Evolutionary conservation across 1,140 invertebrate genomes (phyloP), one percentile per base, ranked within the genome.

Genomic region (Cotesia chilonis): DNA sequence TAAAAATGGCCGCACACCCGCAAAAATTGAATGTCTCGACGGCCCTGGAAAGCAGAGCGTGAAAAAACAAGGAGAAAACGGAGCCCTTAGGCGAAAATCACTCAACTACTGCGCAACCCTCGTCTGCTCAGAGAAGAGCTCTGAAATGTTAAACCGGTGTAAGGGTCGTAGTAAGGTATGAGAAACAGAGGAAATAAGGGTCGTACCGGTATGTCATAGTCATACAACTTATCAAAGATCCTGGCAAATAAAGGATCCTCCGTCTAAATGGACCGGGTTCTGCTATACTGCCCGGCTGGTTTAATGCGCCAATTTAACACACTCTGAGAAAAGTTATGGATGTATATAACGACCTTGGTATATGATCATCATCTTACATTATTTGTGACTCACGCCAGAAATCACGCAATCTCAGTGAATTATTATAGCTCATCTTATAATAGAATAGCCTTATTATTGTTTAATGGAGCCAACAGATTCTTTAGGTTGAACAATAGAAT

Each of bases 231-330:
- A 74, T 74, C 72, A 74, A 74, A 74, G 68, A 74, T 70, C 52
- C 72, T 38, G 60, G 51, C 61, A 68, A 54, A 70, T 47, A 74
- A 70, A 60, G 72, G 51, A 35, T n/a, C 69, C 51, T 59, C 47
- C 10, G 69, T 38, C 55, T 37, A 52, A 61, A 64, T 10, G 41
- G 41, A 10, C 41, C 41, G 41, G 41, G 6, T 47, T 47, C 5
- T 47, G 41, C 10, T 47, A 67, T 41, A 65, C 67, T n/a, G 9
- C 4, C 12, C 65, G 60, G 61, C 17, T 64, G 61, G 12, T 70
- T 74, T 70, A 70, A 74, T 74, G 47, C 72, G 72, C 61, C 67
- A 64, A 74, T 74, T 74, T 70, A 70, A 74, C 72, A 65, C 72
- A 74, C 54, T 74, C 68, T 70, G 64, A 70, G 68, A 36, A 20